A percentile compares a stretch with the other conserved stretches of the same genome.
Evolutionary conservation across 2,113 vertebrate genomes (phyloP).

Genomic region (Trochalopteron elliotii): DNA sequence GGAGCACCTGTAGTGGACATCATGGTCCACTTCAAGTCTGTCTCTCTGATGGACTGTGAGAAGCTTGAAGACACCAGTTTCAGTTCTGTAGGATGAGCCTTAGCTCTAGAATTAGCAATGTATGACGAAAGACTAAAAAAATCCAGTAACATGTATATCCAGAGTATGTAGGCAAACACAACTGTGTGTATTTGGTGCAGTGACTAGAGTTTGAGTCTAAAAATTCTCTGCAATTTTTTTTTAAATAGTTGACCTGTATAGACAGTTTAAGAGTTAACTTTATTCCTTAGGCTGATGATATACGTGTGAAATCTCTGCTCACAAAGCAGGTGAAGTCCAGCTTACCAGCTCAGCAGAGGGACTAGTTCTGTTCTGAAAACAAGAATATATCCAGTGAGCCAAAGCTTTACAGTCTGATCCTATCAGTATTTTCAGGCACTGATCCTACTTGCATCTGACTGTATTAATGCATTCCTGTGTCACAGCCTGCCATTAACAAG

Average conservation of each 20-base stretch:
- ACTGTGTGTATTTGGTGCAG: background rate
- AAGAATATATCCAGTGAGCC: background rate
- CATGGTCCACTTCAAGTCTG: accelerated
- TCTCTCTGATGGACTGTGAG: background rate
- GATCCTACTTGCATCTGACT: background rate
- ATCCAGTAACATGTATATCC: background rate
- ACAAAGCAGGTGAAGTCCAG: background rate
- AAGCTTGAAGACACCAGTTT: background rate
- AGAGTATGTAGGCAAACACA: background rate
- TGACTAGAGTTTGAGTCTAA: background rate
- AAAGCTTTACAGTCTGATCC: background rate
- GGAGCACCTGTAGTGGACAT: background rate
- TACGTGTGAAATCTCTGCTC: background rate
- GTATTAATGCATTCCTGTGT: background rate
- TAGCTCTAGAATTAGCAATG: background rate
- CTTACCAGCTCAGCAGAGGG: background rate
- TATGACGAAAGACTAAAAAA: background rate
- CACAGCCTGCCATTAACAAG: background rate
- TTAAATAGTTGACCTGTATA: background rate
- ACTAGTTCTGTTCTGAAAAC: background rate
- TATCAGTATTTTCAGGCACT: background rate
- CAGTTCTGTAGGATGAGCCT: background rate
- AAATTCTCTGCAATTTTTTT: background rate
- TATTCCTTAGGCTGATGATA: background rate
- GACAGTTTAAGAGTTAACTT: background rate